phyloP scores from a whole-genome alignment of 2,888 invertebrate species.

The Tuta absoluta region DNA sequence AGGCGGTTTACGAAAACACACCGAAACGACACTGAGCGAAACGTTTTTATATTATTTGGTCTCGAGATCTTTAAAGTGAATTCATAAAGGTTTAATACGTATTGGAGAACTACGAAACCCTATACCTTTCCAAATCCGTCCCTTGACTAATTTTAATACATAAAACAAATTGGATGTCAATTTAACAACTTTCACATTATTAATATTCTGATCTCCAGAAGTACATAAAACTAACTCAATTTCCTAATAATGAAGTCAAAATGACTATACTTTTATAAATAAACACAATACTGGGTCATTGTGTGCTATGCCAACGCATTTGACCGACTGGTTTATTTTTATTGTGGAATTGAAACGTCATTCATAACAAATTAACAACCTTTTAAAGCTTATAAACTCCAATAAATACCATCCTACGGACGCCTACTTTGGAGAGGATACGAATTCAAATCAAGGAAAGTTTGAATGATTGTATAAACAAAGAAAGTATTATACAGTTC shows the following conservation, averaged over 20 bases:
- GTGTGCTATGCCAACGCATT: not conserved
- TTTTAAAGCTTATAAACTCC: constrained; percentile 39
- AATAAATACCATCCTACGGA: constrained; percentile 52
- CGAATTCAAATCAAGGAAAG: constrained; percentile 2
- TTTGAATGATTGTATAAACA: not conserved
- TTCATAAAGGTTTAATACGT: no score
- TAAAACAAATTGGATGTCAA: not conserved
- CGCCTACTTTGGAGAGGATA: constrained; percentile 41
- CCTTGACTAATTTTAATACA: not conserved
- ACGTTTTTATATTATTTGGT: no score
- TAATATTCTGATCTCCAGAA: no score
- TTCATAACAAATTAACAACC: constrained; percentile 37
- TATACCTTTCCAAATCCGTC: no score
- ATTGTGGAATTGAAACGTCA: constrained; percentile 32
- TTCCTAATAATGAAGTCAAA: not conserved
- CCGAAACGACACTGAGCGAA: no score
- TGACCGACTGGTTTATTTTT: constrained; percentile 1
- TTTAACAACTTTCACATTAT: not conserved
- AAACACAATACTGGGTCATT: not conserved
- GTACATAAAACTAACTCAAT: not conserved
- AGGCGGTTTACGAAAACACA: no score
- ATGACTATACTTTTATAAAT: not conserved
- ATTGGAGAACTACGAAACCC: no score
- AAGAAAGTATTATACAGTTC: not conserved
- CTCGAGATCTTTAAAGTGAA: no score